Conservation (phyloP, 37 sponge, comb jelly and placozoan species). For the Aplysina aerophoba region DNA sequence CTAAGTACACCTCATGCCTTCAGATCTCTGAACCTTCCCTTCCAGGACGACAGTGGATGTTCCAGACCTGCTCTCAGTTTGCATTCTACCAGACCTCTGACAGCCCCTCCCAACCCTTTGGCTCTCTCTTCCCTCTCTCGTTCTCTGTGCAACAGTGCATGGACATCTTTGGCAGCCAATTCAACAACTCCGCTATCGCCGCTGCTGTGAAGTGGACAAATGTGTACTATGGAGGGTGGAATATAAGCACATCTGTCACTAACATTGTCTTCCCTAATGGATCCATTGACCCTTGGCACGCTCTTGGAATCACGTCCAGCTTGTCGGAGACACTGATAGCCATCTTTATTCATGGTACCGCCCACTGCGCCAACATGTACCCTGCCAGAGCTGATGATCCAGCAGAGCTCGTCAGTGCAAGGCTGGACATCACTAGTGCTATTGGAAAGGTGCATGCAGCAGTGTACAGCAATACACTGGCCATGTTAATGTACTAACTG, state of each 20-base stretch:
- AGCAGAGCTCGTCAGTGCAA: constrained; percentile 47
- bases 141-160: constrained; percentile 57
- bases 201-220: constrained; percentile 60
- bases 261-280: constrained; percentile 93
- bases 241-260: constrained; percentile 52
- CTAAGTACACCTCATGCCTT: not conserved
- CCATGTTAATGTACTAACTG: too few species aligned
- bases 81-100: constrained; percentile 90
- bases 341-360: constrained; percentile 84
- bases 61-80: constrained; percentile 91
- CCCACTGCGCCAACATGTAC: constrained; percentile 97
- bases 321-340: constrained; percentile 8
- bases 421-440: not conserved
- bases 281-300: constrained; percentile 94
- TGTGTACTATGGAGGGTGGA: constrained; percentile 64
- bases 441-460: not conserved
- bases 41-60: constrained; percentile 81
- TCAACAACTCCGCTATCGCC: constrained; percentile 14
- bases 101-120: constrained; percentile 68
- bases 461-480: too few species aligned
- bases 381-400: constrained; percentile 61
- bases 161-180: constrained; percentile 51
- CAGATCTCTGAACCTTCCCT: not conserved
- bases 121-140: constrained; percentile 52
- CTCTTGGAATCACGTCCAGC: constrained; percentile 55